Evolutionary conservation across 2,113 vertebrate species (phyloP).

Genomic region (Pedionomus torquatus): DNA sequence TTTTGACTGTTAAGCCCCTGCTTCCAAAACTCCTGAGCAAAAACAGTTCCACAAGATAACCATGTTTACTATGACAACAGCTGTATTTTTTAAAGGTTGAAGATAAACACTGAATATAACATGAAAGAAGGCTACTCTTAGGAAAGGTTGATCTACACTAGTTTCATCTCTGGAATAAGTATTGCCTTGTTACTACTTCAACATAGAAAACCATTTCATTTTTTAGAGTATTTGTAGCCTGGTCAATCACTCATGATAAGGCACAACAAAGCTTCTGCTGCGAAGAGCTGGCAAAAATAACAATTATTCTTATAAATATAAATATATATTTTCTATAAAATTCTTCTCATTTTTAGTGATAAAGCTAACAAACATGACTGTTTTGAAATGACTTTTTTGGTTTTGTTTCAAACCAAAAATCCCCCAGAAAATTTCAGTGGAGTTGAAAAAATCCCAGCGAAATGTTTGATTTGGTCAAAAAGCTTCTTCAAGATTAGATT

Average conservation of each 20-base stretch:
- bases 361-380: not conserved
- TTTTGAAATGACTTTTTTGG: not conserved
- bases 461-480: slow-evolving; percentile 48
- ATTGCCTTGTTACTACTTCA: not conserved
- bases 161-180: not conserved
- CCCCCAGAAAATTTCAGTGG: slow-evolving; percentile 1
- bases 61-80: not conserved
- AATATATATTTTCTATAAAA: not conserved
- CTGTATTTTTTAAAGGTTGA: not conserved
- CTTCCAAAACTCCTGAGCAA: not conserved
- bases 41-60: not conserved
- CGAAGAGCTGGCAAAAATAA: not conserved
- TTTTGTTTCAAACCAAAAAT: not conserved
- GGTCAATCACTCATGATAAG: not conserved
- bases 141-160: not conserved
- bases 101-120: not conserved
- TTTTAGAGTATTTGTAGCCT: not conserved
- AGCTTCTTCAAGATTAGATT: slow-evolving; percentile 21
- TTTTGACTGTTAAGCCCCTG: not conserved
- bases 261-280: not conserved
- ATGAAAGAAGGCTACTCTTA: not conserved
- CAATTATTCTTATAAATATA: not conserved
- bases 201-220: not conserved
- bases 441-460: slow-evolving; percentile 26
- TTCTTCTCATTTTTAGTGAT: not conserved